Conservation (phyloP, 2,113 vertebrate genomes). For the Lichenostomus cassidix region DNA sequence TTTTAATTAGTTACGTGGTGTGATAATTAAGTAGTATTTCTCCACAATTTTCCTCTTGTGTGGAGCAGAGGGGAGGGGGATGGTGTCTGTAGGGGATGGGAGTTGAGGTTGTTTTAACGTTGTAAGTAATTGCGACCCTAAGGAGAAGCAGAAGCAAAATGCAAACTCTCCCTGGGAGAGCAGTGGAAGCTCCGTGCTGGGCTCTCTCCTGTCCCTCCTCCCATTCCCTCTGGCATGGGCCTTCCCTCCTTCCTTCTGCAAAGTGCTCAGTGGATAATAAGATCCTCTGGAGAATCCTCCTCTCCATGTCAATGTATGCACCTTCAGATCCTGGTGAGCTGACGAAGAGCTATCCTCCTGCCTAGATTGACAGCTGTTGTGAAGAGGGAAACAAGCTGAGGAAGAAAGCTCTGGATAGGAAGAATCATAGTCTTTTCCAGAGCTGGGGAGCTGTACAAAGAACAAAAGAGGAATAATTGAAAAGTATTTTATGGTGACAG, state of each 20-base stretch:
- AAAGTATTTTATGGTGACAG: not conserved
- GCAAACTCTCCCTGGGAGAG: not conserved
- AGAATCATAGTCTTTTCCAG: not conserved
- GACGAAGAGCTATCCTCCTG: not conserved
- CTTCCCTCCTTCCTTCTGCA: not conserved
- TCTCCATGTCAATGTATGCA: not conserved
- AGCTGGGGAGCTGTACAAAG: not conserved
- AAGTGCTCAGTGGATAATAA: not conserved
- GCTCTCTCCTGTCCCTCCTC: not conserved
- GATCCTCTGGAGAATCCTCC: not conserved
- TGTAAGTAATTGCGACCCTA: conserved; percentile 68
- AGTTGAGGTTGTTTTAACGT: conserved; percentile 52
- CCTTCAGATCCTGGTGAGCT: not conserved
- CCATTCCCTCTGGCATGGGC: not conserved
- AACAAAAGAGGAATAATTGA: not conserved
- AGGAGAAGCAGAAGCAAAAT: conserved; percentile 60
- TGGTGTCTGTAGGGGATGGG: conserved; percentile 28
- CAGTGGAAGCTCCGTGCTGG: not conserved
- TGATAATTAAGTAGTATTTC: conserved; percentile 78
- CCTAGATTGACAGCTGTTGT: conserved; percentile 1
- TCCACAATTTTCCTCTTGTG: conserved; percentile 68
- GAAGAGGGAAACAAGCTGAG: not conserved
- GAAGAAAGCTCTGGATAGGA: not conserved
- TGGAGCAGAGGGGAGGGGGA: conserved; percentile 7
- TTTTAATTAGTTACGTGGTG: conserved; percentile 80